A percentile compares a stretch with the other conserved stretches of the same genome.
Evolutionary conservation across 1,140 invertebrate species (phyloP).

Genomic region (Drosophila parabipectinata): DNA sequence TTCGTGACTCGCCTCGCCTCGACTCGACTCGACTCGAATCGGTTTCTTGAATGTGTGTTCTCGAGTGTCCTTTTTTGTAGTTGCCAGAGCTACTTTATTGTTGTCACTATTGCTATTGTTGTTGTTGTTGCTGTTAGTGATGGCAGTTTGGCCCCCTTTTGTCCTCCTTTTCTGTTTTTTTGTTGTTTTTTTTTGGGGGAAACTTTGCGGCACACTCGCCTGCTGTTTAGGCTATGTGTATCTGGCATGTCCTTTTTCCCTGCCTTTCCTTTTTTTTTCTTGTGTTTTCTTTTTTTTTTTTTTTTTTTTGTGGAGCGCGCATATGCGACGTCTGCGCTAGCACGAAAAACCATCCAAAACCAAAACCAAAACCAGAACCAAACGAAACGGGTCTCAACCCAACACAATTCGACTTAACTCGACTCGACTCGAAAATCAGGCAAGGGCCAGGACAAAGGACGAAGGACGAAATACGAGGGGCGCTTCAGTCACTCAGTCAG

Average conservation of each 20-base stretch:
- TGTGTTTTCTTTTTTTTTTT: constrained; percentile 31
- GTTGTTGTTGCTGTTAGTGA: constrained; percentile 25
- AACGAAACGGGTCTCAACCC: constrained; percentile 25
- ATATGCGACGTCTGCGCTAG: constrained; percentile 71
- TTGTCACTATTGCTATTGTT: background rate
- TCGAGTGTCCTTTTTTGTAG: constrained; percentile 54
- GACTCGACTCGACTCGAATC: constrained; percentile 7
- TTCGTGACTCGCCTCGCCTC: constrained; percentile 52
- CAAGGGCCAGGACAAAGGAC: constrained; percentile 1
- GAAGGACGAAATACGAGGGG: constrained; percentile 3
- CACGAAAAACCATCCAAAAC: constrained; percentile 59
- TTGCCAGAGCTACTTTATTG: background rate
- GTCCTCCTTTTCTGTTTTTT: background rate
- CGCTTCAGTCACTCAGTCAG: constrained; percentile 21
- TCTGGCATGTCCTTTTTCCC: constrained; percentile 68
- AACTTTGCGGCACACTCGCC: constrained; percentile 49
- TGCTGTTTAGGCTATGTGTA: constrained; percentile 68
- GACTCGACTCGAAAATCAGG: constrained; percentile 20
- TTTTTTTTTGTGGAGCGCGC: constrained; percentile 48
- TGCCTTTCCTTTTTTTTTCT: constrained; percentile 51
- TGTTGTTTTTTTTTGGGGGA: background rate
- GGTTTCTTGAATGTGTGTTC: constrained; percentile 28
- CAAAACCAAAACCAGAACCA: constrained; percentile 43
- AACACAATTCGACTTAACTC: constrained; percentile 40
- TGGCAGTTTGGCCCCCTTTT: background rate